phyloP scores from a whole-genome alignment of 2,888 invertebrate genomes.

The Drosophila pegasa region DNA sequence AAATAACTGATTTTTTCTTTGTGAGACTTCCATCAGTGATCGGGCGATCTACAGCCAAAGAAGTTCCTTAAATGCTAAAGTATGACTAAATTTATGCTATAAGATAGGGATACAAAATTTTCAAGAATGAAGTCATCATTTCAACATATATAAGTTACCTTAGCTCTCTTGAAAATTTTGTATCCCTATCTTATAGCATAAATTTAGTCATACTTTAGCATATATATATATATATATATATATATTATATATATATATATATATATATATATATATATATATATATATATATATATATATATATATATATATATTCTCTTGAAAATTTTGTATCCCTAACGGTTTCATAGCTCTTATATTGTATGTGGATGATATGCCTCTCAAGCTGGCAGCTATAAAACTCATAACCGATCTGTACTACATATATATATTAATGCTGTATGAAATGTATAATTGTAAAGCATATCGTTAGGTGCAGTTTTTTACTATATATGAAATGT shows the following conservation, averaged over 20 bases:
- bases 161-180: too few relatives aligned
- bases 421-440: neutral
- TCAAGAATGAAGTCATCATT: too few relatives aligned
- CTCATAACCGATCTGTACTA: too few relatives aligned
- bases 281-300: too few relatives aligned
- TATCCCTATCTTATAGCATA: slow-evolving; percentile 1
- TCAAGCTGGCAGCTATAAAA: neutral
- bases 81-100: neutral
- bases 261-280: too few relatives aligned
- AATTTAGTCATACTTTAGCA: neutral
- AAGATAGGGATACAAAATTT: too few relatives aligned
- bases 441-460: neutral
- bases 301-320: too few relatives aligned
- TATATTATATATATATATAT: too few relatives aligned
- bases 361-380: neutral
- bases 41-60: neutral
- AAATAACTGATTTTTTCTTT: neutral
- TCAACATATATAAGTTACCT: too few relatives aligned
- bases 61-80: too few relatives aligned
- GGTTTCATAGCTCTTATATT: neutral
- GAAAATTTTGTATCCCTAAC: neutral
- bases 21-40: neutral
- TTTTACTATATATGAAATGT: too few relatives aligned
- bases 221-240: too few relatives aligned
- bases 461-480: neutral